Conservation (phyloP, 1,140 invertebrate genomes). For the Aphidius gifuensis region DNA sequence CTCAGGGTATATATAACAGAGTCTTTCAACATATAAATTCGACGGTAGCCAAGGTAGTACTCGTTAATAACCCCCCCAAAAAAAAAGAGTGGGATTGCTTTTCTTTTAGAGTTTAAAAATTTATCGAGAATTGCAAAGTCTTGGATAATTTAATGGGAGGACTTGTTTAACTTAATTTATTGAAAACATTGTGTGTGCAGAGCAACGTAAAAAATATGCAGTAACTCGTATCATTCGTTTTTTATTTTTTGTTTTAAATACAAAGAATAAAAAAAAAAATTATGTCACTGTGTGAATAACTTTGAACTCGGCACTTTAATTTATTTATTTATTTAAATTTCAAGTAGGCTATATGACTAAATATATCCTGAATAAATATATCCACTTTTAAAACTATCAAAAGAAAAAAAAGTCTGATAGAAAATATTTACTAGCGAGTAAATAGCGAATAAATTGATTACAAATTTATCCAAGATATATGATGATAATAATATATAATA, state of each 20-base stretch:
- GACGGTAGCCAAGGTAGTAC: slow-evolving; percentile 2
- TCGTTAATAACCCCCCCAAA: slow-evolving; percentile 6
- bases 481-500: no score
- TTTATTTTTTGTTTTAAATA: no score
- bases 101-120: not conserved
- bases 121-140: slow-evolving; percentile 4
- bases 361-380: not conserved
- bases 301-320: slow-evolving; percentile 7
- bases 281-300: slow-evolving; percentile 13
- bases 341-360: not conserved
- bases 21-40: slow-evolving; percentile 4
- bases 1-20: no score
- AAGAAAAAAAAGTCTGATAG: not conserved
- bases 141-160: not conserved
- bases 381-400: not conserved
- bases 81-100: not conserved
- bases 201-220: no score
- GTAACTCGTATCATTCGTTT: no score
- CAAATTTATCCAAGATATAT: no score
- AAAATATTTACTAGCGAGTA: no score
- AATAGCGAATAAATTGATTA: no score
- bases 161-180: not conserved
- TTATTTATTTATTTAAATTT: not conserved
- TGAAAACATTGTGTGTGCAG: not conserved
- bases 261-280: not conserved